Percentiles rank a stretch among this genome's conserved stretches.
phyloP scores from a whole-genome alignment of 1,140 invertebrate genomes.

The Ruditapes philippinarum region DNA sequence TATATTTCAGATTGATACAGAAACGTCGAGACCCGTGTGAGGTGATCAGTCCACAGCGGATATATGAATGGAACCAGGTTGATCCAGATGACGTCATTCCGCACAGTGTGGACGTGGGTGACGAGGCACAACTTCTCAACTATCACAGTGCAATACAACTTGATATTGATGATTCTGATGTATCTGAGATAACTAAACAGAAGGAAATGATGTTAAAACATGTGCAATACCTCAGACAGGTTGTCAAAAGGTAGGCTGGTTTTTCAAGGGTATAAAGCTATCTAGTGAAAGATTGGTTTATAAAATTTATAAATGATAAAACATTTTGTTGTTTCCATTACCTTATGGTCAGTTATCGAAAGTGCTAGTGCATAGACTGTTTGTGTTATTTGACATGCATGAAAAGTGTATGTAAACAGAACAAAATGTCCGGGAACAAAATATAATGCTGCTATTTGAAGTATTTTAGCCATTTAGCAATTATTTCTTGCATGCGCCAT shows the following conservation, averaged over 20 bases:
- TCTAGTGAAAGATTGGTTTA: no score
- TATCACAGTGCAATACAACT: constrained; percentile 72
- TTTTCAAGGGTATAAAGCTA: background rate
- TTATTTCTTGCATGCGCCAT: no score
- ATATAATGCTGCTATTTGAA: no score
- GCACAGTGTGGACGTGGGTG: constrained; percentile 62
- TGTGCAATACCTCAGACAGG: background rate
- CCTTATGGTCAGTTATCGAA: no score
- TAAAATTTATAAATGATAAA: no score
- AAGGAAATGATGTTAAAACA: constrained; percentile 10
- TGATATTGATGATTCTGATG: background rate
- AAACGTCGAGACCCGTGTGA: constrained; percentile 67
- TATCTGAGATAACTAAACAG: constrained; percentile 13
- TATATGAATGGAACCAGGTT: constrained; percentile 76
- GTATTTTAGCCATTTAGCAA: no score
- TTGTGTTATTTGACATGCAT: no score
- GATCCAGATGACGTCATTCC: constrained; percentile 68
- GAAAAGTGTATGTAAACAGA: no score
- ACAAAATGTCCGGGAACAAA: no score
- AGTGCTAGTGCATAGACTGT: no score
- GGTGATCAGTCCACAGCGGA: constrained; percentile 55
- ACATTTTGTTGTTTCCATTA: no score
- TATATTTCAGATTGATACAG: constrained; percentile 69
- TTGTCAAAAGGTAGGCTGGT: constrained; percentile 42
- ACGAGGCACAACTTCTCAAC: constrained; percentile 64